Percentiles rank a stretch among this genome's conserved stretches.
These are phyloP conservation scores for Lethocerus indicus DNA, from an alignment of 1,140 invertebrate genomes.

Conservation along the genomic window DNA sequence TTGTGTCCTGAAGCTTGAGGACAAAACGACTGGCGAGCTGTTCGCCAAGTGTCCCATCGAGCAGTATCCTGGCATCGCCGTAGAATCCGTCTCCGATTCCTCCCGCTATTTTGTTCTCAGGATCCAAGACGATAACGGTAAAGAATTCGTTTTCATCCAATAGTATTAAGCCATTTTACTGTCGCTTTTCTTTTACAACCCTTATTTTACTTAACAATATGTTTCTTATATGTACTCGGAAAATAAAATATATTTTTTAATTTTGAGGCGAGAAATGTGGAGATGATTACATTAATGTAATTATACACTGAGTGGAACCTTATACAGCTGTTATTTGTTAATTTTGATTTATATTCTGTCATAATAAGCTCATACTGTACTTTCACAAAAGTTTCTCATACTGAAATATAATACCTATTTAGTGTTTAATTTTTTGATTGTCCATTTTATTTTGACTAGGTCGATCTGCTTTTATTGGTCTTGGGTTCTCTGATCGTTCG, in stretches of 20 bases:
- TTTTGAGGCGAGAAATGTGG: too few relatives aligned
- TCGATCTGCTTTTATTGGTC: slow-evolving; percentile 89
- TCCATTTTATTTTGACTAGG: slow-evolving; percentile 34
- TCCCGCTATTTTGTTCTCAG: slow-evolving; percentile 96
- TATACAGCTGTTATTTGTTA: too few relatives aligned
- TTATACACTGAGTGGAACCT: too few relatives aligned
- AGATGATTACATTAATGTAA: too few relatives aligned
- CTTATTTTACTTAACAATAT: too few relatives aligned
- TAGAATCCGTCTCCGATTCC: slow-evolving; percentile 93
- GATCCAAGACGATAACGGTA: slow-evolving; percentile 87
- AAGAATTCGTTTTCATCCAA: too few relatives aligned
- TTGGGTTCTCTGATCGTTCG: slow-evolving; percentile 92
- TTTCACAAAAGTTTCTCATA: background rate
- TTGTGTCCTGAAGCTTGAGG: slow-evolving; percentile 84
- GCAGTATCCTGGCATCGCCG: slow-evolving; percentile 80
- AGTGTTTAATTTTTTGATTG: slow-evolving; percentile 4
- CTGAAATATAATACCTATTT: background rate
- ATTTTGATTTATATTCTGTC: too few relatives aligned
- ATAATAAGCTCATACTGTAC: too few relatives aligned
- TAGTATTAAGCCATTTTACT: too few relatives aligned
- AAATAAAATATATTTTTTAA: too few relatives aligned
- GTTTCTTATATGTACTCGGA: too few relatives aligned
- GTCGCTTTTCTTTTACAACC: too few relatives aligned
- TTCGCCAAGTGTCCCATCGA: slow-evolving; percentile 98
- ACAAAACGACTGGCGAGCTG: slow-evolving; percentile 84